phyloP scores from a whole-genome alignment of 2,797 vertebrate genomes.

The Apogon hyalosoma region DNA sequence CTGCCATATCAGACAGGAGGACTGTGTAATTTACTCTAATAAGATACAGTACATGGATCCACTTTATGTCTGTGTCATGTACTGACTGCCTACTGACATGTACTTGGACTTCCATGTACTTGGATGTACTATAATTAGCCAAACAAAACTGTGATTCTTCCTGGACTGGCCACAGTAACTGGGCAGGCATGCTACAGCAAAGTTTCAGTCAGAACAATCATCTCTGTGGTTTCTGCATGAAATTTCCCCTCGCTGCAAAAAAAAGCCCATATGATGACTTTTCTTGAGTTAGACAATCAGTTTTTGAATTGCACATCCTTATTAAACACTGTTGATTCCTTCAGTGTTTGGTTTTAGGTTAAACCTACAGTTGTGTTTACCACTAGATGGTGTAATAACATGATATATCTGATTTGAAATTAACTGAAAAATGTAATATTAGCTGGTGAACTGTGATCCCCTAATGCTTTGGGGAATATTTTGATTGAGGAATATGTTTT shows the following conservation, averaged over 20 bases:
- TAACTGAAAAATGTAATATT: neutral
- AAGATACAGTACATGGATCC: conserved; percentile 53
- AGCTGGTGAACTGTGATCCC: neutral
- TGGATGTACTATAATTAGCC: conserved; percentile 64
- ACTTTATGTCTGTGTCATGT: conserved; percentile 38
- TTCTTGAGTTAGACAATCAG: conserved; percentile 44
- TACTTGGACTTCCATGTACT: conserved; percentile 28
- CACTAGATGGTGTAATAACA: conserved; percentile 60
- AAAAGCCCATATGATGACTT: conserved; percentile 51
- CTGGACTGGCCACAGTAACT: conserved; percentile 62
- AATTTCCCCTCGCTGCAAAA: conserved; percentile 51
- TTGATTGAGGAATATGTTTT: neutral
- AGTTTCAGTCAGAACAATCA: conserved; percentile 63
- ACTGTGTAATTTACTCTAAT: conserved; percentile 46
- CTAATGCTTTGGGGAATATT: neutral
- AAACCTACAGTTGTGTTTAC: conserved; percentile 19
- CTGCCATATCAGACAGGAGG: conserved; percentile 50
- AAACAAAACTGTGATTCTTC: conserved; percentile 68
- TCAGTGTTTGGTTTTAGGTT: conserved; percentile 22
- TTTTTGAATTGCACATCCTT: conserved; percentile 30
- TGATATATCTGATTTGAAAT: conserved; percentile 8
- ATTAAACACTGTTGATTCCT: conserved; percentile 37
- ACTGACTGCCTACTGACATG: conserved; percentile 27
- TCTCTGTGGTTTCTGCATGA: conserved; percentile 72
- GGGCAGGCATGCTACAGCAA: conserved; percentile 70